Evolutionary conservation across 2,797 vertebrate genomes (phyloP), one percentile per base, ranked within the genome.

Genomic region (Spinibarbus caldwelli): DNA sequence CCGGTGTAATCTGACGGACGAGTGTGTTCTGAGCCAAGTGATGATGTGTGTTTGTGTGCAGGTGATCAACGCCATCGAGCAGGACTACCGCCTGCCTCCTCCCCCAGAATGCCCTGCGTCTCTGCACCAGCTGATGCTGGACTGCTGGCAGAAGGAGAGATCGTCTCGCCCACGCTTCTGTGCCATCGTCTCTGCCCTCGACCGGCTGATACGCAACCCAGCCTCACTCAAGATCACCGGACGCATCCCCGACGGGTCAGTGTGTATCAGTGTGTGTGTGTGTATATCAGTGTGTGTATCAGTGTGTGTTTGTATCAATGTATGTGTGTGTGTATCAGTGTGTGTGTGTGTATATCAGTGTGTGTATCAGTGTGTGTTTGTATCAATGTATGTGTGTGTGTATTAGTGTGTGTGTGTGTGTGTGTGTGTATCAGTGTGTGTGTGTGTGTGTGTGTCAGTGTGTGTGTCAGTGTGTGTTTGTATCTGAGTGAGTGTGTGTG

Each of bases 121-220:
- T 45, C 96, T 99, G 34, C 97, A 99, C 85, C 93, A 96, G 0
- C 94, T 99, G 19, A 99, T 99, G 98, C 94, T 99, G 86, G 97
- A 98, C 89, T 99, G 97, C 90, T 99, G 98, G 97, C 98, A 99
- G 94, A 97, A 97, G 89, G 98, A 99, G 81, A 96, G 98, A 87
- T 96, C 94, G 88, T 95, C 82, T 6, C 88, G 93, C 17, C 91
- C 92, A 4, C 85, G 90, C 3, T 94, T 92, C 85, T 92, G 94
- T 1, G 94, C 95, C 41, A 95, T 97, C 71, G 96, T 97, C 85
- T 94, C 94, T 0, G 89, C 96, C 1, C 94, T 97, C 0, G 97
- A 97, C 88, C 95, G 96, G 90, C 94, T 97, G 43, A 97, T 97
- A 89, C 94, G 97, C 73, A 97, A 97, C 90, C 96, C 97, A 0